Evolutionary conservation across 2,888 invertebrate species (phyloP).

Genomic region (Tubulanus polymorphus): DNA sequence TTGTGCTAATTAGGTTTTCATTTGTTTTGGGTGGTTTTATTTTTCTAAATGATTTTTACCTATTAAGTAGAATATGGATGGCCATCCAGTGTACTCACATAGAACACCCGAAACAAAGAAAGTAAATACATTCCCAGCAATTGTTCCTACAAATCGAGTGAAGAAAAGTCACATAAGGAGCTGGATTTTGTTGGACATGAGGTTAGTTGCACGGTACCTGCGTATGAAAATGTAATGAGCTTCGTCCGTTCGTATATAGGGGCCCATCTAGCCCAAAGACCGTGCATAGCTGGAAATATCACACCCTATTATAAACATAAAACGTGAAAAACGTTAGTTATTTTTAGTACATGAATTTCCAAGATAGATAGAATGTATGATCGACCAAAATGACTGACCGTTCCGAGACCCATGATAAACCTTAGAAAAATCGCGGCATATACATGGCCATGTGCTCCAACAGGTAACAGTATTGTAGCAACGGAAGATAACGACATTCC

Average conservation of each 20-base stretch:
- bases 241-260: constrained; percentile 41
- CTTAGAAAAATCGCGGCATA: constrained; percentile 32
- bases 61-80: constrained; percentile 81
- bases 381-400: constrained; percentile 27
- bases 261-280: constrained; percentile 48
- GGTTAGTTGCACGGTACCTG: too few species aligned
- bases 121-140: constrained; percentile 85
- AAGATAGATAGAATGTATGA: not conserved
- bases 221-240: constrained; percentile 28
- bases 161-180: too few species aligned
- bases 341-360: not conserved
- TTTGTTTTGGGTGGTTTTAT: too few species aligned
- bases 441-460: constrained; percentile 13
- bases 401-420: constrained; percentile 34
- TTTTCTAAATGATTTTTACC: too few species aligned
- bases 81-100: constrained; percentile 75
- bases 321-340: too few species aligned
- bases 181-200: too few species aligned
- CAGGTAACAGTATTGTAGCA: constrained; percentile 18
- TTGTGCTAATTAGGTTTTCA: too few species aligned
- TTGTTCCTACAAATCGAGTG: constrained; percentile 63
- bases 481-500: constrained; percentile 17
- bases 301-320: constrained; percentile 35
- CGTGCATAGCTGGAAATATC: constrained; percentile 49
- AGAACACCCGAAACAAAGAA: constrained; percentile 79